Conservation (phyloP, 2,113 vertebrate genomes). For the Ciconia stormi region DNA sequence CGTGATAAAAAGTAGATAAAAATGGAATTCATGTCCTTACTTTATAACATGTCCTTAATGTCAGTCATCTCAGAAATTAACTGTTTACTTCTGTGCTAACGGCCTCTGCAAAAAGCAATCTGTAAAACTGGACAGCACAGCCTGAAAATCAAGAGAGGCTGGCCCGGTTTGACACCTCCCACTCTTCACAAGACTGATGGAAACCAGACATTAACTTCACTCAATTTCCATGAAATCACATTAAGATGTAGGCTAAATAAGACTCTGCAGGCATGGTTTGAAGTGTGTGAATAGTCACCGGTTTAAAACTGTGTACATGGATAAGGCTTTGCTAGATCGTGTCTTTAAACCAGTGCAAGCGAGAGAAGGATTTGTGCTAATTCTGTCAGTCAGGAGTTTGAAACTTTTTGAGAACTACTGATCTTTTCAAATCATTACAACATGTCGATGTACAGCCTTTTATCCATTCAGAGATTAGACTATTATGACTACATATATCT, state of each 20-base stretch:
- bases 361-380: constrained; percentile 32
- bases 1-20: not conserved
- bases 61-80: not conserved
- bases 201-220: not conserved
- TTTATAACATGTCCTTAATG: not conserved
- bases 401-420: not conserved
- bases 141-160: not conserved
- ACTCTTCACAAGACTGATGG: not conserved
- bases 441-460: not conserved
- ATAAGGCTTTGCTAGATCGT: not conserved
- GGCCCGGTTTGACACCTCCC: not conserved
- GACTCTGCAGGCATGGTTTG: not conserved
- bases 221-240: not conserved
- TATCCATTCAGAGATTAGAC: not conserved
- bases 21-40: not conserved
- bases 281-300: not conserved
- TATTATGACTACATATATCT: not conserved
- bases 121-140: not conserved
- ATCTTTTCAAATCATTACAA: constrained; percentile 19
- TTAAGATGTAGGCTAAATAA: not conserved
- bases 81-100: not conserved
- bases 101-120: not conserved
- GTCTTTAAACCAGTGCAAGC: not conserved
- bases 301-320: not conserved
- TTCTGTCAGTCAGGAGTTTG: not conserved